phyloP scores from a whole-genome alignment of 2,888 invertebrate species.

The Maniola hyperantus region DNA sequence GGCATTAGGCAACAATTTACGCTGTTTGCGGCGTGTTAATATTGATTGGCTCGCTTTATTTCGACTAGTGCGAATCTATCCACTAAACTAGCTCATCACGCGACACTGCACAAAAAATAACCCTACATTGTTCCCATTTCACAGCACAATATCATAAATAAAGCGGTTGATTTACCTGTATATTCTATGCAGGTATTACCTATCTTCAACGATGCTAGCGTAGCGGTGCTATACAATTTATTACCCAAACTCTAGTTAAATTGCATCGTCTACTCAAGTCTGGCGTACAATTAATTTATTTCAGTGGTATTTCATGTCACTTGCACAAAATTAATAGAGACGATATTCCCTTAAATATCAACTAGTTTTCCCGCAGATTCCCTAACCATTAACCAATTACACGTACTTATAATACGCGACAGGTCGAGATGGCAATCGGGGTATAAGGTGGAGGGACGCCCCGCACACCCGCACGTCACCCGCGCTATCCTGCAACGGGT shows the following conservation, averaged over 20 bases:
- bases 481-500: no score
- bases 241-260: slow-evolving; percentile 39
- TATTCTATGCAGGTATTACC: slow-evolving; percentile 23
- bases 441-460: no score
- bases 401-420: no score
- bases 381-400: slow-evolving; percentile 27
- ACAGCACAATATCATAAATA: slow-evolving; percentile 24
- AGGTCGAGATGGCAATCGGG: no score
- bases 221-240: slow-evolving; percentile 38
- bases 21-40: slow-evolving; percentile 83
- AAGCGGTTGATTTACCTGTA: slow-evolving; percentile 25
- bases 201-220: slow-evolving; percentile 36
- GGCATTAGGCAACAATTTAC: slow-evolving; percentile 83
- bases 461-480: no score
- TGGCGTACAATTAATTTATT: slow-evolving; percentile 39
- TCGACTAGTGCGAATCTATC: slow-evolving; percentile 78
- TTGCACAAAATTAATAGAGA: slow-evolving; percentile 34
- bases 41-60: slow-evolving; percentile 83
- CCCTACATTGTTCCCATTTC: slow-evolving; percentile 18
- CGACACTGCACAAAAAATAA: slow-evolving; percentile 34
- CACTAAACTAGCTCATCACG: slow-evolving; percentile 62
- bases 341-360: slow-evolving; percentile 31
- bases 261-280: slow-evolving; percentile 38
- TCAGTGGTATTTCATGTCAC: slow-evolving; percentile 32
- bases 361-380: slow-evolving; percentile 26